Evolutionary conservation across 2,797 vertebrate species (phyloP).

Genomic region (Cyclura pinguis): DNA sequence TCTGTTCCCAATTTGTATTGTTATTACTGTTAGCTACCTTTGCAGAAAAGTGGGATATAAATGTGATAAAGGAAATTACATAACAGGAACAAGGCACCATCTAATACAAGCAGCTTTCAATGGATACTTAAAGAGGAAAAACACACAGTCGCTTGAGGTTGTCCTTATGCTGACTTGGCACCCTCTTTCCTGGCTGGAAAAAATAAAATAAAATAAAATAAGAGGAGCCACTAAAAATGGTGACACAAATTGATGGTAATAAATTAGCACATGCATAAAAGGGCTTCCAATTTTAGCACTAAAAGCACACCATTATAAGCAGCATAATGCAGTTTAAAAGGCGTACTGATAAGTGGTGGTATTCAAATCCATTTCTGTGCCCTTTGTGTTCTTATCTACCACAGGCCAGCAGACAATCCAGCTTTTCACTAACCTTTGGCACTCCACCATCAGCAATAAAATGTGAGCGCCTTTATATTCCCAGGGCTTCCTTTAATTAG

Average conservation of each 20-base stretch:
- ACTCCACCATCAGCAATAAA: conserved; percentile 74
- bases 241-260: conserved; percentile 79
- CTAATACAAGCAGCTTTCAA: conserved; percentile 45
- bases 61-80: background rate
- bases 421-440: conserved; percentile 84
- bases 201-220: conserved; percentile 15
- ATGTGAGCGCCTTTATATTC: conserved; percentile 56
- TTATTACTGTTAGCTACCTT: background rate
- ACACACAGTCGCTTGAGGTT: conserved; percentile 58
- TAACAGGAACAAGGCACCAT: conserved; percentile 39
- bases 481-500: conserved; percentile 72
- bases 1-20: too few relatives aligned
- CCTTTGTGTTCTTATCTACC: conserved; percentile 84
- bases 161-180: conserved; percentile 68
- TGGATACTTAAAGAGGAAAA: conserved; percentile 43
- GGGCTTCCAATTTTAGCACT: conserved; percentile 72
- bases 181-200: conserved; percentile 61
- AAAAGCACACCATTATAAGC: conserved; percentile 75
- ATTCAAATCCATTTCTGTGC: conserved; percentile 79
- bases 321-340: conserved; percentile 80
- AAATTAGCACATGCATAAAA: conserved; percentile 78
- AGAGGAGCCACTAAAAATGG: conserved; percentile 68
- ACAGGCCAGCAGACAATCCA: conserved; percentile 78
- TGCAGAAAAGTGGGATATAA: background rate
- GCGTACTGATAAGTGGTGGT: conserved; percentile 76